phyloP scores from a whole-genome alignment of 2,888 invertebrate species.

The Harpalus rubripes region DNA sequence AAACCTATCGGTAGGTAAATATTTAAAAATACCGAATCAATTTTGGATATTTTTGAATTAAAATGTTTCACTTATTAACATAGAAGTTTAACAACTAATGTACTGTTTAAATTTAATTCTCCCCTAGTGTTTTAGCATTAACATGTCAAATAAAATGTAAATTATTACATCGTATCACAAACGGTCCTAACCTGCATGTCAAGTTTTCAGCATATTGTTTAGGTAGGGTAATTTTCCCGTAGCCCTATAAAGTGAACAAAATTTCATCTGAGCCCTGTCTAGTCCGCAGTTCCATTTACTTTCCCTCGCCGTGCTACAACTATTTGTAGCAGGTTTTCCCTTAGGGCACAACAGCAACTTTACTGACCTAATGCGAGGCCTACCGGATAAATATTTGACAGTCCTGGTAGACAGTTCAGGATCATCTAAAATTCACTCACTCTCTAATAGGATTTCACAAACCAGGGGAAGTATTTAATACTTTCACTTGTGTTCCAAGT shows the following conservation, averaged over 20 bases:
- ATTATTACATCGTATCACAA: conserved; percentile 26
- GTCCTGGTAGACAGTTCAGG: conserved; percentile 26
- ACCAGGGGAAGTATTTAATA: not conserved
- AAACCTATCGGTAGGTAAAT: too few relatives aligned
- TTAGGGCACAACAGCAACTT: conserved; percentile 12
- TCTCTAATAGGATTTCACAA: conserved; percentile 4
- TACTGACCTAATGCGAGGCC: conserved; percentile 36
- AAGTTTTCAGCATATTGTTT: conserved; percentile 52
- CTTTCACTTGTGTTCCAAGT: not conserved
- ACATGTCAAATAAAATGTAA: conserved; percentile 9
- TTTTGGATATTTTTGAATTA: too few relatives aligned
- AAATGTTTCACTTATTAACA: too few relatives aligned
- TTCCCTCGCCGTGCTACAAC: conserved; percentile 27
- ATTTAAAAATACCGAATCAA: too few relatives aligned
- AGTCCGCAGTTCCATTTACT: conserved; percentile 44
- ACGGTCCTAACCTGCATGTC: not conserved
- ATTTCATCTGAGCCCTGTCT: conserved; percentile 41
- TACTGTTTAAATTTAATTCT: not conserved
- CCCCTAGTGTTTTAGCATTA: not conserved
- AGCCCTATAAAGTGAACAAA: conserved; percentile 55
- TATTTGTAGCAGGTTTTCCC: conserved; percentile 54
- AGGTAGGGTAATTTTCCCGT: conserved; percentile 31
- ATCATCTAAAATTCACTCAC: conserved; percentile 17
- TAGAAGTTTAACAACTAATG: too few relatives aligned
- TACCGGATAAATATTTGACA: conserved; percentile 50